These are phyloP conservation scores for Neoscelio sp. DNA, from an alignment of 2,888 invertebrate species.

Conservation along the genomic window DNA sequence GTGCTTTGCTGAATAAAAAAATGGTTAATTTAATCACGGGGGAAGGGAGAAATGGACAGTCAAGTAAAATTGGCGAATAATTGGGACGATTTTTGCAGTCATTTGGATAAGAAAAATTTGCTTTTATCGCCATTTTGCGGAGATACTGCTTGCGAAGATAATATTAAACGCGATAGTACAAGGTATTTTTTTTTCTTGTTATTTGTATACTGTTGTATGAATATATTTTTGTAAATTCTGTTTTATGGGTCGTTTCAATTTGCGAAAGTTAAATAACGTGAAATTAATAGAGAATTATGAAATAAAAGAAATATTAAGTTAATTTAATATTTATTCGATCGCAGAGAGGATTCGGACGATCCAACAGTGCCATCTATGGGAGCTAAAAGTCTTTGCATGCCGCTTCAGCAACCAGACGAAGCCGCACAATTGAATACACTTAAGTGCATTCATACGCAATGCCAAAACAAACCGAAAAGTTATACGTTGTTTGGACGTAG, in stretches of 20 bases:
- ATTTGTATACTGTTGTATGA: constrained; percentile 62
- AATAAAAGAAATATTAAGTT: too few relatives aligned
- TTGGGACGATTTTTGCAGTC: constrained; percentile 92
- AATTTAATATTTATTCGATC: constrained; percentile 71
- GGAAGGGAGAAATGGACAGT: too few relatives aligned
- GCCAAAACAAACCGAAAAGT: constrained; percentile 90
- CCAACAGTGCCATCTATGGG: constrained; percentile 98
- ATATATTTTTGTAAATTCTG: constrained; percentile 12
- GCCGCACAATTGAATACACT: constrained; percentile 85
- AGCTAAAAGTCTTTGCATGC: constrained; percentile 99
- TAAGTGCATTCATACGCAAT: constrained; percentile 95
- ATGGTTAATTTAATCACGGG: too few relatives aligned
- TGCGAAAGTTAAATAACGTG: neutral
- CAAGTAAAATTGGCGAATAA: constrained; percentile 88
- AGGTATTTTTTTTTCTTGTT: constrained; percentile 84
- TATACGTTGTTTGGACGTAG: constrained; percentile 98
- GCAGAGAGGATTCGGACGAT: constrained; percentile 88
- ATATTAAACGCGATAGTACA: constrained; percentile 97
- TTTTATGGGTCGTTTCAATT: too few relatives aligned
- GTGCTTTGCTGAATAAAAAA: too few relatives aligned
- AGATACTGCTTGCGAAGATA: constrained; percentile 94
- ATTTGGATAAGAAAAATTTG: constrained; percentile 94
- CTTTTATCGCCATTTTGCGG: constrained; percentile 99
- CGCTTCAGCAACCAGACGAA: constrained; percentile 90
- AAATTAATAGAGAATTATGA: neutral